Conservation (phyloP, 1,140 invertebrate genomes). For the Nasonia longicornis region DNA sequence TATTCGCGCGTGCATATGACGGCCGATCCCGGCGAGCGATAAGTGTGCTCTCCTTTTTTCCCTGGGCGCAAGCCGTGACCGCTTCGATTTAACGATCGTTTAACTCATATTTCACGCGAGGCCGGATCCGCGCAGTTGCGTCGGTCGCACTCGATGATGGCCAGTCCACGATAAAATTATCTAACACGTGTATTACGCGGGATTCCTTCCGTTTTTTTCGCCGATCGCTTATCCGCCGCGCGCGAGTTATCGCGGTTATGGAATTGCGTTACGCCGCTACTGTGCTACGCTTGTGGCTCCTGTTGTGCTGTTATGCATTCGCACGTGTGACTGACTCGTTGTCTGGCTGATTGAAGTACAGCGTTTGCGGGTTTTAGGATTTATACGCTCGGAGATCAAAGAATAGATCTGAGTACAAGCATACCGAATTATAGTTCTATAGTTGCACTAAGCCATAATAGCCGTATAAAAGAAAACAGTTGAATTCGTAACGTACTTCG, state of each 20-base stretch:
- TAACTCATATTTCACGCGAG: constrained; percentile 55
- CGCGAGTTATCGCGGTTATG: neutral
- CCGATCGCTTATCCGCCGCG: neutral
- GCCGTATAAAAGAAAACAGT: too few relatives aligned
- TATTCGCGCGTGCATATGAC: neutral
- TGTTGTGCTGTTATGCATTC: neutral
- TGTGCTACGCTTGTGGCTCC: neutral
- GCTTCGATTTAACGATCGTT: constrained; percentile 53
- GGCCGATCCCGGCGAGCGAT: neutral
- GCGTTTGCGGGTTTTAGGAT: too few relatives aligned
- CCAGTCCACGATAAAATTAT: constrained; percentile 36
- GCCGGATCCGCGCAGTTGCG: constrained; percentile 9
- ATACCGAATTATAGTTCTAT: too few relatives aligned
- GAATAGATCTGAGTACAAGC: too few relatives aligned
- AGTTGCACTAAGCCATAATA: too few relatives aligned
- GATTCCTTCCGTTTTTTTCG: constrained; percentile 10
- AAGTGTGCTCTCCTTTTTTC: constrained; percentile 2
- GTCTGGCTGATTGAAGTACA: too few relatives aligned
- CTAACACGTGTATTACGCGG: constrained; percentile 40
- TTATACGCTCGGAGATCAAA: too few relatives aligned
- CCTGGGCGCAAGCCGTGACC: constrained; percentile 35
- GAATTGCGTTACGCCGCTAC: neutral
- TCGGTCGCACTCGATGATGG: constrained; percentile 2
- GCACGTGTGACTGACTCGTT: neutral
- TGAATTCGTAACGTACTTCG: too few relatives aligned